Evolutionary conservation across 2,888 invertebrate species (phyloP).

Genomic region (Crossocerus cetratus): DNA sequence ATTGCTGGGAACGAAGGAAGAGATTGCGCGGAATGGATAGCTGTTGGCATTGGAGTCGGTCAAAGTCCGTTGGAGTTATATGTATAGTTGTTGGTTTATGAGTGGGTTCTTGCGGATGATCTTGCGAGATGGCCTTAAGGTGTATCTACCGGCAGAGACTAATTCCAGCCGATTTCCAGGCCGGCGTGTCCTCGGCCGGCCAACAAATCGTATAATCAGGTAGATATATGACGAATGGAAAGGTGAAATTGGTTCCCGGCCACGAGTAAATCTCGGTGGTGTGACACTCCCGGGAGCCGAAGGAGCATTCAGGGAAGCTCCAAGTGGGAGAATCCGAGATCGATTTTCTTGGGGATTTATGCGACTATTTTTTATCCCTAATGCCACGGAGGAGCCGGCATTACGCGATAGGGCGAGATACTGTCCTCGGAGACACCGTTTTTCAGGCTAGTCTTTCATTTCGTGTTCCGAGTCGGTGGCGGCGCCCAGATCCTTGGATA

Average conservation of each 20-base stretch:
- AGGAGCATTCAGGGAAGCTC: slow-evolving; percentile 7
- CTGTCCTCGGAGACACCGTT: slow-evolving; percentile 23
- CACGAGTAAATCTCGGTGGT: slow-evolving; percentile 60
- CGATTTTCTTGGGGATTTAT: slow-evolving; percentile 64
- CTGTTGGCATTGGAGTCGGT: too few relatives aligned
- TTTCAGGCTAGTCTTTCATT: slow-evolving; percentile 42
- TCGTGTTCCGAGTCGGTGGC: slow-evolving; percentile 18
- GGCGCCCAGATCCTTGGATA: slow-evolving; percentile 38
- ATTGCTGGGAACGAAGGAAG: too few relatives aligned
- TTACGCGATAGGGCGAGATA: slow-evolving; percentile 22
- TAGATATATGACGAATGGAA: slow-evolving; percentile 61
- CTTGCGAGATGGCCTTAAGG: too few relatives aligned
- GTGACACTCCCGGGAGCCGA: slow-evolving; percentile 38
- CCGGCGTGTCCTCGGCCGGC: slow-evolving; percentile 30
- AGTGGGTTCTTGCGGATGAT: neutral
- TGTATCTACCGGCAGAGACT: neutral
- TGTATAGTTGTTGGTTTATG: neutral
- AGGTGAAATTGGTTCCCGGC: slow-evolving; percentile 62
- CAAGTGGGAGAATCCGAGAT: slow-evolving; percentile 52
- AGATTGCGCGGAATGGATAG: too few relatives aligned
- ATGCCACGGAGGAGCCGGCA: slow-evolving; percentile 39
- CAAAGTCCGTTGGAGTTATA: too few relatives aligned
- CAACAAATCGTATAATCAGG: slow-evolving; percentile 63
- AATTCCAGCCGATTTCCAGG: neutral
- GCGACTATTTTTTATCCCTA: slow-evolving; percentile 62